Evolutionary conservation across 2,888 invertebrate species (phyloP).

Genomic region (Drosophila kuntzei): DNA sequence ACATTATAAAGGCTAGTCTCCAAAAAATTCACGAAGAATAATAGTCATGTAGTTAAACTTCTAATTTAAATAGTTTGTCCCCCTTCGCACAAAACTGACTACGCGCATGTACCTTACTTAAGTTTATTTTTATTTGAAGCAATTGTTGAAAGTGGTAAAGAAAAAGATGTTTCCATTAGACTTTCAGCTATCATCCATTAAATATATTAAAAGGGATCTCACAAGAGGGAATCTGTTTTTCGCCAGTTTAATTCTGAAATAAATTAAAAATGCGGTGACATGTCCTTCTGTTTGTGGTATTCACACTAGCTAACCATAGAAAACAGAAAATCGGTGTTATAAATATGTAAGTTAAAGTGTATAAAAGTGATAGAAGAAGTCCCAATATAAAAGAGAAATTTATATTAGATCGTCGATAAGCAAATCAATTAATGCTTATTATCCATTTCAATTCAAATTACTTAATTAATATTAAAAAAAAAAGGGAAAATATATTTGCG

Average conservation of each 20-base stretch:
- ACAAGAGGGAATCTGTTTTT: background rate
- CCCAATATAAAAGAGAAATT: no score
- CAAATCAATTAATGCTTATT: no score
- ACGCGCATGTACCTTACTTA: background rate
- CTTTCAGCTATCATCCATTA: conserved; percentile 10
- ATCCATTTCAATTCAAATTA: no score
- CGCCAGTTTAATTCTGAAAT: background rate
- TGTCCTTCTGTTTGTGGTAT: background rate
- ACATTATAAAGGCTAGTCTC: no score
- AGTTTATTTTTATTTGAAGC: background rate
- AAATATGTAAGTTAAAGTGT: no score
- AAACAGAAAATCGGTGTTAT: no score
- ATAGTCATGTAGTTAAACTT: background rate
- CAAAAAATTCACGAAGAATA: background rate
- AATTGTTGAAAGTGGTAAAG: background rate
- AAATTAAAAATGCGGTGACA: background rate
- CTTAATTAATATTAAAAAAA: no score
- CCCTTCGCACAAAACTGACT: background rate
- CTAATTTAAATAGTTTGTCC: background rate
- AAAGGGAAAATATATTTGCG: background rate
- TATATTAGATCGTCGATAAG: no score
- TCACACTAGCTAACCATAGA: background rate
- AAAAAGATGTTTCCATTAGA: conserved; percentile 4
- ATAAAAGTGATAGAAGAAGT: no score
- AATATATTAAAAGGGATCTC: conserved; percentile 1